Conservation (phyloP, 2,113 vertebrate genomes). For the Choloepus hoffmanni region DNA sequence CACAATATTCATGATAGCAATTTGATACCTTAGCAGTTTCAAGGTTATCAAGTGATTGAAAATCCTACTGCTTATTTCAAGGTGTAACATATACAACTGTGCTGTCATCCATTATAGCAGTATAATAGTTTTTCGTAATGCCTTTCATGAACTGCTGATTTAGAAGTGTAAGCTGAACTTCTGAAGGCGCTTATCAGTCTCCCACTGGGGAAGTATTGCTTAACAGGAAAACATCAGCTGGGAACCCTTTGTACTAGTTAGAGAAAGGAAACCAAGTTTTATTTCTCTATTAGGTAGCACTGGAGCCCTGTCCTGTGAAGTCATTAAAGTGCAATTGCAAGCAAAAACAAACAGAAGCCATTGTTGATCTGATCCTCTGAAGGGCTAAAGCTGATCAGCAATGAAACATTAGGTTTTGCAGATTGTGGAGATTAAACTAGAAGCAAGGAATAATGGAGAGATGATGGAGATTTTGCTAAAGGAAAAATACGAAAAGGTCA, state of each 20-base stretch:
- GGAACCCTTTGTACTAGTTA: constrained; percentile 48
- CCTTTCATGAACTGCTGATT: constrained; percentile 90
- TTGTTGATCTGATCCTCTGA: constrained; percentile 29
- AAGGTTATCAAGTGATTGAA: constrained; percentile 93
- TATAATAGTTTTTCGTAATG: constrained; percentile 89
- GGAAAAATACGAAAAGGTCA: constrained; percentile 55
- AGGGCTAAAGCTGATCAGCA: constrained; percentile 27
- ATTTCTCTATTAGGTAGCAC: constrained; percentile 75
- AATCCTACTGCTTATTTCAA: constrained; percentile 90
- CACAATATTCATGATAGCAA: constrained; percentile 92
- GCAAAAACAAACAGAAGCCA: constrained; percentile 72
- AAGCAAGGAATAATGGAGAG: constrained; percentile 10
- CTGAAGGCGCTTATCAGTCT: constrained; percentile 86
- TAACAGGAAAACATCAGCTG: constrained; percentile 42
- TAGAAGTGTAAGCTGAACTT: constrained; percentile 87
- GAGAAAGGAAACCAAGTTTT: constrained; percentile 76
- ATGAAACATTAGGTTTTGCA: constrained; percentile 47
- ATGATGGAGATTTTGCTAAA: background rate
- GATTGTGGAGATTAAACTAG: constrained; percentile 56
- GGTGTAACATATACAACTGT: constrained; percentile 89
- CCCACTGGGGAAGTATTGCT: constrained; percentile 53
- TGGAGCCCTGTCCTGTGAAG: constrained; percentile 64
- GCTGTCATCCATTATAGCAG: constrained; percentile 88
- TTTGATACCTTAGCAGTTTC: constrained; percentile 91
- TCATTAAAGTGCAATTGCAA: constrained; percentile 55